A percentile compares a stretch with the other conserved stretches of the same genome.
Conservation (phyloP, 2,888 invertebrate species). For the Apocheima hispidaria region DNA sequence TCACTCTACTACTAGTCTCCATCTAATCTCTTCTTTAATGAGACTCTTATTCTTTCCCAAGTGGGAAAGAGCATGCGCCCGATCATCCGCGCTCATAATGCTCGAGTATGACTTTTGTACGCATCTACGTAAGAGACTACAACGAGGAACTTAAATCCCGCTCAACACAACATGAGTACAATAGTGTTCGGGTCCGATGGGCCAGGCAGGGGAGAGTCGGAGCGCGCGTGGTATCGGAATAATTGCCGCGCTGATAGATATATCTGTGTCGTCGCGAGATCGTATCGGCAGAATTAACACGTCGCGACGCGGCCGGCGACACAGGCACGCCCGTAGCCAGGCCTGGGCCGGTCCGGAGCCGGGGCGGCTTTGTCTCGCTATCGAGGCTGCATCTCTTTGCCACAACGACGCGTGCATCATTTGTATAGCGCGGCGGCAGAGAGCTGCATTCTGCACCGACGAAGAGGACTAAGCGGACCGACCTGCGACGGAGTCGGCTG, state of each 20-base stretch:
- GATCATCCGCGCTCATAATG: background rate
- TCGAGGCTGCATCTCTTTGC: constrained; percentile 20
- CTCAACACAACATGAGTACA: background rate
- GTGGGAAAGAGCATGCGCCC: too few relatives aligned
- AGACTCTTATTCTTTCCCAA: too few relatives aligned
- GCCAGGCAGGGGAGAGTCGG: background rate
- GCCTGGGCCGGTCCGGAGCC: constrained; percentile 26
- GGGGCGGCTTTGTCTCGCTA: constrained; percentile 32
- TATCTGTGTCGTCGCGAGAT: constrained; percentile 50
- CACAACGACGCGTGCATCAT: constrained; percentile 3
- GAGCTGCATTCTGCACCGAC: background rate
- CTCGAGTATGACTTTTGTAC: background rate
- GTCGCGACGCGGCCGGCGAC: constrained; percentile 41
- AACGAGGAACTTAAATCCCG: background rate
- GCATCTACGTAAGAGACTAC: background rate
- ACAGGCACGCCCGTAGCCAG: constrained; percentile 14
- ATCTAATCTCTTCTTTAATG: too few relatives aligned
- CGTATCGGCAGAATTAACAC: constrained; percentile 58
- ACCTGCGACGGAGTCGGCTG: too few relatives aligned
- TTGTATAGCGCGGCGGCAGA: constrained; percentile 33
- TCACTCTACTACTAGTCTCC: too few relatives aligned
- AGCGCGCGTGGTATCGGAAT: constrained; percentile 51
- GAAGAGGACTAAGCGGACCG: background rate
- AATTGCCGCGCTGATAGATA: constrained; percentile 60
- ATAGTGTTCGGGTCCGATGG: background rate